Percentiles rank a stretch among this genome's conserved stretches.
phyloP scores from a whole-genome alignment of 2,888 invertebrate species.

The Phyto melanocephala region DNA sequence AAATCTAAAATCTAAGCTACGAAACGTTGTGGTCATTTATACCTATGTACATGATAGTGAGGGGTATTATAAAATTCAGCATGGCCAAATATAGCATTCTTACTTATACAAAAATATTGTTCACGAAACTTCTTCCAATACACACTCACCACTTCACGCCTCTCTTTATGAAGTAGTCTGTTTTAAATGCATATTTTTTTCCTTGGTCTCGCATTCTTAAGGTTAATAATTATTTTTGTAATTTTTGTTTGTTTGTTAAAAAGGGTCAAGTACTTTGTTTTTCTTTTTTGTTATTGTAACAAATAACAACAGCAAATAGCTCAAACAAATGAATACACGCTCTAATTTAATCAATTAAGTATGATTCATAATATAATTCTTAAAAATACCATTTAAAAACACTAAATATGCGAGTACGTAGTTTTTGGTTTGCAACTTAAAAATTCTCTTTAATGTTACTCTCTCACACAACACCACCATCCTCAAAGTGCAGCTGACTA shows the following conservation, averaged over 20 bases:
- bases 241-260: conserved; percentile 12
- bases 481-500: neutral
- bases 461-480: neutral
- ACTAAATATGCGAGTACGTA: neutral
- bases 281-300: neutral
- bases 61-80: no score
- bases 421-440: neutral
- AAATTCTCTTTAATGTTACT: neutral
- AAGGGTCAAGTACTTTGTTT: conserved; percentile 43
- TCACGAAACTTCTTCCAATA: no score
- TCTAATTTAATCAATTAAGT: conserved; percentile 41
- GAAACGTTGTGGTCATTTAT: no score
- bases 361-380: conserved; percentile 50
- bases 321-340: conserved; percentile 14
- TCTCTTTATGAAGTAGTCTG: no score
- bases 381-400: conserved; percentile 20
- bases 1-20: no score
- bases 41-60: no score
- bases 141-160: no score
- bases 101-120: no score
- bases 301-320: neutral
- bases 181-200: no score
- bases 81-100: no score
- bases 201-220: neutral
- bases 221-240: neutral